Base-by-base conservation (phyloP, 2,797 vertebrate species). In the Taeniopygia guttata region DNA sequence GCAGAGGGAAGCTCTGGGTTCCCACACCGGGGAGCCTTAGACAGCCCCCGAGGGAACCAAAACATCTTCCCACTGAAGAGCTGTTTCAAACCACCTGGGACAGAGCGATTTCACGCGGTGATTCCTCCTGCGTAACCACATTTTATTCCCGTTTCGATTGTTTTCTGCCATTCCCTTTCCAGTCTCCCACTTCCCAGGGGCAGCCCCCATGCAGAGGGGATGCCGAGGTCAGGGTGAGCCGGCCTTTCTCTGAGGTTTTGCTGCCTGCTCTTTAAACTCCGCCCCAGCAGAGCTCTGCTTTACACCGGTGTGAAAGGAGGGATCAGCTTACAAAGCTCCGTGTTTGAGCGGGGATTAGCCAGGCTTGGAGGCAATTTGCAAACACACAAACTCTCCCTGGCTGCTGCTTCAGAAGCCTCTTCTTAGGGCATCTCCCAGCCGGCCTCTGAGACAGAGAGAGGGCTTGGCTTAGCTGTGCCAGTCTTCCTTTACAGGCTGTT, bases 71-170 rank as follows among this genome's bases (percentile, higher is more conserved):
- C 68, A 75, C 78, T 40, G 77, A 51, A 4, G 43, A 49, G 42
- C 40, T 70, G 63, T 82, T 96, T 90, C 69, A 93, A 96, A 93
- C 16, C 32, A 76, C 46, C 60, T 22, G 54, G 74, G 81, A 76
- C 69, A 17, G 7, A 9, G 66, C 4, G 55, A 48, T 51, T 95
- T 81, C 77, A 32, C 3, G 63, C 66, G 21, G 51, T 2, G 27
- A 76, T 75, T 69, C 45, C 70, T n/a, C n/a, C n/a, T n/a, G n/a
- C n/a, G n/a, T n/a, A n/a, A n/a, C n/a, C n/a, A n/a, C n/a, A n/a
- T n/a, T n/a, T n/a, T n/a, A n/a, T 40, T 40, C 40, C 40, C 40
- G 16, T 15, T 67, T 14, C 12, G 40, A 2, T 58, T 52, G 36
- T 52, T 83, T 43, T 29, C 84, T 45, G 46, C 7, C 0, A 11